Evolutionary conservation across 2,113 vertebrate genomes (phyloP).

Genomic region (Forbesichthys papilliferus): DNA sequence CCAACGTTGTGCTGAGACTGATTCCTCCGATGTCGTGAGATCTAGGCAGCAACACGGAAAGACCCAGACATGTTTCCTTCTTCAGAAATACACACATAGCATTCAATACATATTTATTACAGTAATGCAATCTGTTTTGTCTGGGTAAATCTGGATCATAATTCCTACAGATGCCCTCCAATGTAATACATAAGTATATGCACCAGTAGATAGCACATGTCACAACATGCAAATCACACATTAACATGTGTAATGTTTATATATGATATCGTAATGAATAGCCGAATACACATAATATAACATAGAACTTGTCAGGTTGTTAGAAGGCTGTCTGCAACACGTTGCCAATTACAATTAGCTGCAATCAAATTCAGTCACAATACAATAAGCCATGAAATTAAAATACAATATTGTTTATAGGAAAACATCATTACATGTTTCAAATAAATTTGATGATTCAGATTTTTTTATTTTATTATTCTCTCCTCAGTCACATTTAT

Average conservation of each 20-base stretch:
- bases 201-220: neutral
- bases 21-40: constrained; percentile 88
- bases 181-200: neutral
- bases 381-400: constrained; percentile 7
- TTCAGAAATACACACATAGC: neutral
- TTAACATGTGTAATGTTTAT: neutral
- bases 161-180: neutral
- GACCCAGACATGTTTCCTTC: neutral
- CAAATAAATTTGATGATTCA: neutral
- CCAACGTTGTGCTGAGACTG: constrained; percentile 86
- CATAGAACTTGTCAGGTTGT: neutral
- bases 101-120: neutral
- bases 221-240: neutral
- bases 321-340: neutral
- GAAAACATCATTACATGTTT: neutral
- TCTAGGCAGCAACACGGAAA: constrained; percentile 64
- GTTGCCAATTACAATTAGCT: neutral
- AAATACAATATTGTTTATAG: neutral
- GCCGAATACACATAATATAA: neutral
- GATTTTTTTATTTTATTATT: neutral
- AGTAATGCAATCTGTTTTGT: neutral
- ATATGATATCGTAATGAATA: neutral
- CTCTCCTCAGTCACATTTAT: neutral
- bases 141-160: neutral
- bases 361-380: neutral